Conservation (phyloP, 2,888 invertebrate genomes). For the Cyrtodaria siliqua region DNA sequence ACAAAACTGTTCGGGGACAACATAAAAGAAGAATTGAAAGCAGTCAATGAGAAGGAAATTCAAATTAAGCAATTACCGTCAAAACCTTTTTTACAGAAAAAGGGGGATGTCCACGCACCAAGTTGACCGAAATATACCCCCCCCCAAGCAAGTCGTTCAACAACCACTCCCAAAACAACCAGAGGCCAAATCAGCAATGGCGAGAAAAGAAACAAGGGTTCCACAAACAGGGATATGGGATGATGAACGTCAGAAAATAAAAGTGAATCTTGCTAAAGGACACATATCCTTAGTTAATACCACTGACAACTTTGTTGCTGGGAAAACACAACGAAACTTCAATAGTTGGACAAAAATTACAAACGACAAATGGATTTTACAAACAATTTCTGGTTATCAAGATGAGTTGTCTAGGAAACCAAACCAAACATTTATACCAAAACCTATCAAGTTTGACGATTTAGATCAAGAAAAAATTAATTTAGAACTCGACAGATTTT, state of each 20-base stretch:
- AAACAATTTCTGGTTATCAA: slow-evolving; percentile 25
- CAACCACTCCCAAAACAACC: not conserved
- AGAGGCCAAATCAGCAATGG: not conserved
- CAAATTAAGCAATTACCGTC: not conserved
- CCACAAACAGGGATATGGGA: not conserved
- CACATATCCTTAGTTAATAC: slow-evolving; percentile 14
- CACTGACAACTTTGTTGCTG: slow-evolving; percentile 28
- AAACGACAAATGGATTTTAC: slow-evolving; percentile 22
- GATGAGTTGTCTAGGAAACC: slow-evolving; percentile 22
- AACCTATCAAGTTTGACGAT: slow-evolving; percentile 10
- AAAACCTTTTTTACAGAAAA: slow-evolving; percentile 10
- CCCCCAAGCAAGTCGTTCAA: not conserved
- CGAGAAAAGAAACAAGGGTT: not conserved
- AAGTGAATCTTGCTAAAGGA: not conserved
- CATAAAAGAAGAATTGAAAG: slow-evolving; percentile 2
- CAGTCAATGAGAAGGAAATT: slow-evolving; percentile 10
- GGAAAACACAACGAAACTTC: slow-evolving; percentile 7
- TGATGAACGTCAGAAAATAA: not conserved
- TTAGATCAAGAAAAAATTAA: slow-evolving; percentile 13
- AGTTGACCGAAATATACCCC: not conserved
- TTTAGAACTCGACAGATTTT: slow-evolving; percentile 25
- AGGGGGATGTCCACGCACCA: not conserved
- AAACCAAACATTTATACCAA: slow-evolving; percentile 16
- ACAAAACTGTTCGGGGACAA: slow-evolving; percentile 17
- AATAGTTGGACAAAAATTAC: slow-evolving; percentile 23